These are phyloP conservation scores for Polypedilum vanderplanki DNA, from an alignment of 1,140 invertebrate genomes.

Conservation along the genomic window DNA sequence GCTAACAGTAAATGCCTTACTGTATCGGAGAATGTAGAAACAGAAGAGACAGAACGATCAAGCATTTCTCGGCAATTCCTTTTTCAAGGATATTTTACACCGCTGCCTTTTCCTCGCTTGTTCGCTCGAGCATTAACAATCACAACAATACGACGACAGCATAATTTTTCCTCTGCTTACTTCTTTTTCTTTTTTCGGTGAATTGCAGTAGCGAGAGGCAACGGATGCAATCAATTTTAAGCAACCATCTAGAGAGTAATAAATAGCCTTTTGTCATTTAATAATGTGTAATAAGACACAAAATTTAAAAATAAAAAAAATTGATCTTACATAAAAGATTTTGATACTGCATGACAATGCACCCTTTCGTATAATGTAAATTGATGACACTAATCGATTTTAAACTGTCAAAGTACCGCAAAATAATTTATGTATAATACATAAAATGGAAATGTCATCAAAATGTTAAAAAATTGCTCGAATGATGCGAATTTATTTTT, in stretches of 20 bases:
- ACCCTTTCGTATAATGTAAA: neutral
- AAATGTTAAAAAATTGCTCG: too few relatives aligned
- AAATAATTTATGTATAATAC: too few relatives aligned
- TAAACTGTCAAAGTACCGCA: neutral
- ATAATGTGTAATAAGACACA: neutral
- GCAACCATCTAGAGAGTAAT: neutral
- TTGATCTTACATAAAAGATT: too few relatives aligned
- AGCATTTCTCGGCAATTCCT: neutral
- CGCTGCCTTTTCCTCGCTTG: neutral
- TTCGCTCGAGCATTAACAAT: neutral
- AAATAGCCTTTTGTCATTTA: neutral
- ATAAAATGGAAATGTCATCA: too few relatives aligned
- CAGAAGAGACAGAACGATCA: neutral
- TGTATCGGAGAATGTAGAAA: constrained; percentile 11
- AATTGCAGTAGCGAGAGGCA: too few relatives aligned
- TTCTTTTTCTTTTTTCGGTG: constrained; percentile 2
- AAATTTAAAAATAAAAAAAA: neutral
- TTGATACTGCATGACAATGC: too few relatives aligned
- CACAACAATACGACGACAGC: too few relatives aligned
- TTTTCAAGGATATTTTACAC: neutral
- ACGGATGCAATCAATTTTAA: constrained; percentile 12
- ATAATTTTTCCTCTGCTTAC: too few relatives aligned
- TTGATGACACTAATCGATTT: neutral
- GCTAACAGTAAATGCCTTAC: constrained; percentile 23
- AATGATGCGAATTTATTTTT: too few relatives aligned